A percentile compares a stretch with the other conserved stretches of the same genome.
phyloP scores from a whole-genome alignment of 2,797 vertebrate species.

The Mus minutoides region DNA sequence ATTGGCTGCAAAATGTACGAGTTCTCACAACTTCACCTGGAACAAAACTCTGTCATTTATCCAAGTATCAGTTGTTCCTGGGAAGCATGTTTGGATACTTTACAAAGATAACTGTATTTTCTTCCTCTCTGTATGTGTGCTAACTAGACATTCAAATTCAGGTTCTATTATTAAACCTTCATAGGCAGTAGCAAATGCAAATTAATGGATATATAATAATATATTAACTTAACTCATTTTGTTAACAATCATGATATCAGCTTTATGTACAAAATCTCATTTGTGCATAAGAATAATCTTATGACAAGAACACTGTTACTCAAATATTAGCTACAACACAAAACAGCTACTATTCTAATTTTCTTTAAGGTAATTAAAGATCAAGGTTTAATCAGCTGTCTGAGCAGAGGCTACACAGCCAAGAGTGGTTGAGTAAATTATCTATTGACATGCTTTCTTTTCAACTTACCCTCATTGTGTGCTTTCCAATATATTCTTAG shows the following conservation, averaged over 20 bases:
- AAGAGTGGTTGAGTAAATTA: not conserved
- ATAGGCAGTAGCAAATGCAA: not conserved
- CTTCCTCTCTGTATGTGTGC: not conserved
- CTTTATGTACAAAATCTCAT: not conserved
- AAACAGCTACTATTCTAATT: not conserved
- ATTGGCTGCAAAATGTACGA: slow-evolving; percentile 47
- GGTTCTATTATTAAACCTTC: not conserved
- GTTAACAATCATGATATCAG: not conserved
- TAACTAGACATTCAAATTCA: slow-evolving; percentile 28
- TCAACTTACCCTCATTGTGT: slow-evolving; percentile 35
- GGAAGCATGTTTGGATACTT: slow-evolving; percentile 34
- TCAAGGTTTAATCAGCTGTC: not conserved
- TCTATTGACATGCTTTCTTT: not conserved
- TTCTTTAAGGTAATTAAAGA: slow-evolving; percentile 29
- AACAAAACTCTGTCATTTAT: slow-evolving; percentile 60
- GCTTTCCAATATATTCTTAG: not conserved
- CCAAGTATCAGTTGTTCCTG: slow-evolving; percentile 42
- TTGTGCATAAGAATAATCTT: not conserved
- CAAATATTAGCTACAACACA: not conserved
- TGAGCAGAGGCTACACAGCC: not conserved
- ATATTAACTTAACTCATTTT: not conserved
- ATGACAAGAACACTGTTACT: not conserved
- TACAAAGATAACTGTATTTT: slow-evolving; percentile 49
- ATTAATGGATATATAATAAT: not conserved
- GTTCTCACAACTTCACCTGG: slow-evolving; percentile 30